These are phyloP conservation scores for Agonopterix arenella DNA, from an alignment of 2,888 invertebrate genomes.

Conservation along the genomic window DNA sequence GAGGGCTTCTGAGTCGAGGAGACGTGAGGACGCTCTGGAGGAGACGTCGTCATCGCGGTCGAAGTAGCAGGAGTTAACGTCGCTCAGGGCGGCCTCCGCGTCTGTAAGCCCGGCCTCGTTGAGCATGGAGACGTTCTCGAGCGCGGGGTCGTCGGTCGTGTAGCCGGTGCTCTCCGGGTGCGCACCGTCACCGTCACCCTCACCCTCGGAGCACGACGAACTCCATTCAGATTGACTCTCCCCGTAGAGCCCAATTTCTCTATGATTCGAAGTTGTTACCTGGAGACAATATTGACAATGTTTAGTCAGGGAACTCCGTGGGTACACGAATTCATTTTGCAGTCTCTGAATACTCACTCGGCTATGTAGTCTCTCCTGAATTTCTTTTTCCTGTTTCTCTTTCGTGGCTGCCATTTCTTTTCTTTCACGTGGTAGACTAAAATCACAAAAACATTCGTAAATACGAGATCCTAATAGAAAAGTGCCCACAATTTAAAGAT, in stretches of 20 bases:
- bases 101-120: slow-evolving; percentile 92
- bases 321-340: neutral
- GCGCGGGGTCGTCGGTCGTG: slow-evolving; percentile 91
- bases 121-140: slow-evolving; percentile 90
- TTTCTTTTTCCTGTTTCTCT: slow-evolving; percentile 53
- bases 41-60: slow-evolving; percentile 86
- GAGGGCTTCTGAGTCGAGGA: slow-evolving; percentile 86
- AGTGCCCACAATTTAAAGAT: too few species aligned
- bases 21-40: slow-evolving; percentile 88
- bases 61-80: slow-evolving; percentile 90
- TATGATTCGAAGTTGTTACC: slow-evolving; percentile 56
- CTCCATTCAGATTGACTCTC: slow-evolving; percentile 92
- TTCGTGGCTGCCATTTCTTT: slow-evolving; percentile 41
- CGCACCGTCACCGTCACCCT: slow-evolving; percentile 65
- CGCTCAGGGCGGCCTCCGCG: slow-evolving; percentile 91
- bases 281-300: slow-evolving; percentile 14
- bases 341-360: slow-evolving; percentile 36
- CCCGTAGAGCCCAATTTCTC: slow-evolving; percentile 68
- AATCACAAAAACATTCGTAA: slow-evolving; percentile 6
- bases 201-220: slow-evolving; percentile 75
- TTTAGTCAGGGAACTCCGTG: too few species aligned
- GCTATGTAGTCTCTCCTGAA: slow-evolving; percentile 56
- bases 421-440: slow-evolving; percentile 44
- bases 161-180: slow-evolving; percentile 86
- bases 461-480: too few species aligned